Conservation (phyloP, 2,888 invertebrate genomes). For the Melolontha melolontha region DNA sequence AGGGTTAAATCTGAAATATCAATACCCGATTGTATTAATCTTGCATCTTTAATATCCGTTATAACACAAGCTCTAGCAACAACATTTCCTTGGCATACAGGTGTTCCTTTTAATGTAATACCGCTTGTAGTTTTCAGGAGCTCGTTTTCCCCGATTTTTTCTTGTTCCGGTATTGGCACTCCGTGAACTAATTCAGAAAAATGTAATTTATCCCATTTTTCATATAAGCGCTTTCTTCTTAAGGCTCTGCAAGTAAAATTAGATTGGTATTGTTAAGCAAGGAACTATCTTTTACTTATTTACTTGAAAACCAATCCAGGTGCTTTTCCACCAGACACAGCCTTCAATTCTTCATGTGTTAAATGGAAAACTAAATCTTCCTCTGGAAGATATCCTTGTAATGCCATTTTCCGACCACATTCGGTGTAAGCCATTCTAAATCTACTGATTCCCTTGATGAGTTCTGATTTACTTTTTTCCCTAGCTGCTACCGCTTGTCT, state of each 20-base stretch:
- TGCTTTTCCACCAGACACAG: conserved; percentile 68
- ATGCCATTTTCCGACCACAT: conserved; percentile 71
- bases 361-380: conserved; percentile 76
- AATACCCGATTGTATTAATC: conserved; percentile 59
- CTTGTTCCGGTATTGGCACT: conserved; percentile 52
- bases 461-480: conserved; percentile 76
- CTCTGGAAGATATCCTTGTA: conserved; percentile 74
- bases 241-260: conserved; percentile 69
- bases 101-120: conserved; percentile 69
- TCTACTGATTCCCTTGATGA: conserved; percentile 70
- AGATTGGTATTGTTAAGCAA: no score
- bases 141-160: conserved; percentile 42
- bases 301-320: conserved; percentile 74
- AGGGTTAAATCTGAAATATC: neutral
- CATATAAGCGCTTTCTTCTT: conserved; percentile 73
- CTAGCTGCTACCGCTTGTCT: conserved; percentile 73
- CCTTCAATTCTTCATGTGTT: conserved; percentile 73
- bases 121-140: conserved; percentile 37
- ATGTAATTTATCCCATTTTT: conserved; percentile 71
- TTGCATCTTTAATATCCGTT: conserved; percentile 72
- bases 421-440: conserved; percentile 71
- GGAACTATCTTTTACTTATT: conserved; percentile 52
- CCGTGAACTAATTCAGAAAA: conserved; percentile 72
- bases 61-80: conserved; percentile 80
- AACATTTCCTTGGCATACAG: conserved; percentile 78